These are phyloP conservation scores for Cuculus canorus DNA, from an alignment of 2,797 vertebrate species.

Conservation along the genomic window DNA sequence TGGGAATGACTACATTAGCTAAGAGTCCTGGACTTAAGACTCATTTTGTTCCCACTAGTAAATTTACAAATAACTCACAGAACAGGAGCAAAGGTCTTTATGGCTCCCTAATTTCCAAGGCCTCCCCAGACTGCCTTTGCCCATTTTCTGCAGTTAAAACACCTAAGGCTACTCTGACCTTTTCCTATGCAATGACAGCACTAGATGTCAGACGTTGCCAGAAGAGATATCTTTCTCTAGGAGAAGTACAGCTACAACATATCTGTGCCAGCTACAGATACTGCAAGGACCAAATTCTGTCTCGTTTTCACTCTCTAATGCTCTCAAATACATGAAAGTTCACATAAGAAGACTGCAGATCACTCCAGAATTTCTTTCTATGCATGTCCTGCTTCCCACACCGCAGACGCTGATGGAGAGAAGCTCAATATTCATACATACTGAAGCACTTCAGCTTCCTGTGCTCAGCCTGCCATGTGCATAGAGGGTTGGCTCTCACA, in stretches of 20 bases:
- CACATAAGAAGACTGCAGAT: neutral
- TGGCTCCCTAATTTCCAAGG: neutral
- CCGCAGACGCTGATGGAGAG: neutral
- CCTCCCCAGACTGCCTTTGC: neutral
- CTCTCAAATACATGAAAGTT: neutral
- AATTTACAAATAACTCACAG: neutral
- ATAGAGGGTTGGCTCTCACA: neutral
- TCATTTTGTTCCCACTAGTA: neutral
- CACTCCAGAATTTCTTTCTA: neutral
- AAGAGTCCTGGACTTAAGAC: neutral
- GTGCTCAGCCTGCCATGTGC: fast-evolving
- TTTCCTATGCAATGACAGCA: neutral
- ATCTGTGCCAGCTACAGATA: neutral
- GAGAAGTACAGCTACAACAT: neutral
- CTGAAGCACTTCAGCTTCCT: neutral
- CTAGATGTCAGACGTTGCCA: neutral
- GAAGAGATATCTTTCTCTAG: neutral
- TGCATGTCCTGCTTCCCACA: fast-evolving
- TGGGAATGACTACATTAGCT: neutral
- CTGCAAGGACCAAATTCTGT: neutral
- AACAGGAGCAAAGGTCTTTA: constrained; percentile 1
- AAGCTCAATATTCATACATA: fast-evolving
- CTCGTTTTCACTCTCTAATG: neutral
- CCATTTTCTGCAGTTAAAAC: neutral
- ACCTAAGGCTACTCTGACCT: neutral